Evolutionary conservation across 2,888 invertebrate genomes (phyloP).

Genomic region (Cryptus viduatorius): DNA sequence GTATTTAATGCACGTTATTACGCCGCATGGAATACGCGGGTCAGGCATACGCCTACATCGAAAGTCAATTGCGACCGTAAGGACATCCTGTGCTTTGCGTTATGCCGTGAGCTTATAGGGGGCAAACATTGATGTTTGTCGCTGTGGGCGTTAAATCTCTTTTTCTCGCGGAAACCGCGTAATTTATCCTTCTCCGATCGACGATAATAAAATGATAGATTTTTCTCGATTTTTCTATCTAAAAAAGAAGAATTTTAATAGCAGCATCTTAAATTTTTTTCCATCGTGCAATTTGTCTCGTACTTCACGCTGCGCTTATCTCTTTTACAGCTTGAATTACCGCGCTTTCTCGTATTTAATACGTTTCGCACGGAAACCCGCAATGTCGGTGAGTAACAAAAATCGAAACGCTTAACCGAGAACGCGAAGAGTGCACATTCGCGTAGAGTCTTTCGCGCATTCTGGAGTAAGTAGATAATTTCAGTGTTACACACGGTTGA

Average conservation of each 20-base stretch:
- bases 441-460: conserved; percentile 70
- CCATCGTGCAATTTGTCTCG: conserved; percentile 43
- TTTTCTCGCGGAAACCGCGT: neutral
- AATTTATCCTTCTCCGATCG: neutral
- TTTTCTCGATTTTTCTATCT: neutral
- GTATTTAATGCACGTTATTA: conserved; percentile 59
- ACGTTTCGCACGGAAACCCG: conserved; percentile 47
- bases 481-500: conserved; percentile 68
- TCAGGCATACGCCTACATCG: conserved; percentile 55
- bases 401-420: conserved; percentile 68
- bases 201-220: neutral
- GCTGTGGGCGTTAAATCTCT: neutral
- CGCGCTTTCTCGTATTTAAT: conserved; percentile 61
- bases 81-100: conserved; percentile 44
- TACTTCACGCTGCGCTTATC: conserved; percentile 34
- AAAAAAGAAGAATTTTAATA: conserved; percentile 31
- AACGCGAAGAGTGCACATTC: conserved; percentile 58
- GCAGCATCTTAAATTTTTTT: conserved; percentile 30
- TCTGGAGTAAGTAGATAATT: conserved; percentile 81
- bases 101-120: conserved; percentile 16
- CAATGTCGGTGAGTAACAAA: conserved; percentile 55
- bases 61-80: conserved; percentile 55
- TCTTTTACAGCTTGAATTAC: conserved; percentile 44
- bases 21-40: conserved; percentile 48
- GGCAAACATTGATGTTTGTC: conserved; percentile 17